These are phyloP conservation scores for Drosophila obscura DNA, from an alignment of 1,140 invertebrate genomes.

Conservation along the genomic window DNA sequence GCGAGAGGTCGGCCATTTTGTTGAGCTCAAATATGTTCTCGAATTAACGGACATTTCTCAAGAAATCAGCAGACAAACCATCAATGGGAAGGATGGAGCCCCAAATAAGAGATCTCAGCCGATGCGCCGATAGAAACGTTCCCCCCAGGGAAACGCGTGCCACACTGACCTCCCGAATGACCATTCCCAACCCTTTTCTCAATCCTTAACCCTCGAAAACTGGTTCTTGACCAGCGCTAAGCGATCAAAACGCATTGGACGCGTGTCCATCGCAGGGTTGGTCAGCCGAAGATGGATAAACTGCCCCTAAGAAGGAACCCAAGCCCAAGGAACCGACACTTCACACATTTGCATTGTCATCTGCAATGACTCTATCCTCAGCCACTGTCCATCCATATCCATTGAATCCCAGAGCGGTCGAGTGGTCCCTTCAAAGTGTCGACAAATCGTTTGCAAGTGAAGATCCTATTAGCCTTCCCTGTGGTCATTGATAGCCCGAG, in stretches of 20 bases:
- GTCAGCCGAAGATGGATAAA: conserved; percentile 43
- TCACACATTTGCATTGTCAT: conserved; percentile 67
- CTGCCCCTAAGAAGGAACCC: conserved; percentile 22
- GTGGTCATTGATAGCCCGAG: conserved; percentile 39
- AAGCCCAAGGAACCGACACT: conserved; percentile 5
- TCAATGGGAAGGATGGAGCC: conserved; percentile 8
- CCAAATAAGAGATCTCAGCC: background rate
- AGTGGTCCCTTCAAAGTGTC: conserved; percentile 26
- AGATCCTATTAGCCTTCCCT: conserved; percentile 57
- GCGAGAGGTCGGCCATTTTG: conserved; percentile 74
- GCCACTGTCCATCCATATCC: conserved; percentile 26
- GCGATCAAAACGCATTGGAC: conserved; percentile 45
- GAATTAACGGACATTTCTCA: conserved; percentile 80
- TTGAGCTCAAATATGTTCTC: conserved; percentile 59
- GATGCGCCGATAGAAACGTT: background rate
- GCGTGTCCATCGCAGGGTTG: conserved; percentile 60
- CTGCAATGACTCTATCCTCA: conserved; percentile 34
- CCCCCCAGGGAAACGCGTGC: conserved; percentile 41
- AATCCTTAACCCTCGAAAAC: conserved; percentile 26
- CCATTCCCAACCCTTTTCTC: conserved; percentile 38
- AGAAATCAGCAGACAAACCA: conserved; percentile 22
- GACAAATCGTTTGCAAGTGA: conserved; percentile 46
- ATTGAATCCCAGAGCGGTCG: conserved; percentile 30
- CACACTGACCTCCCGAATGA: conserved; percentile 48
- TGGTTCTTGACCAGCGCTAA: conserved; percentile 65